Evolutionary conservation across 2,888 invertebrate species (phyloP), one percentile per base, ranked within the genome.

Genomic region (Trichopria drosophilae): DNA sequence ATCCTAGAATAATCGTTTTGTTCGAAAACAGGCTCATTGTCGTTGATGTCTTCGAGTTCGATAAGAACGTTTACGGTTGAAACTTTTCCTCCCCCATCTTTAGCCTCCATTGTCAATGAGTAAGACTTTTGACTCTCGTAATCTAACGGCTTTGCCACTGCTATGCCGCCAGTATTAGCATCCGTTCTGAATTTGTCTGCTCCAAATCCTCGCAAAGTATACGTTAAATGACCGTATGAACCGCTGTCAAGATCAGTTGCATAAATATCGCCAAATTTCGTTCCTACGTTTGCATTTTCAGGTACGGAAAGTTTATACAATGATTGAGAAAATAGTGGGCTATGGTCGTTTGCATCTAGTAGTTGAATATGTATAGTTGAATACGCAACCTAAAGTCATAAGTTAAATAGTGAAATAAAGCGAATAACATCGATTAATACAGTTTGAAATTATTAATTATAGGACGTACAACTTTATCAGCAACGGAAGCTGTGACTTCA

Each of bases 91-190:
- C 92, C 91, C 0, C 90, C 90, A 68, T 93, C 93, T 55, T 81
- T 82, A 0, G 91, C 93, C 55, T 88, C 87, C 43, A 90, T 80
- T 0, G 88, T 89, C 48, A 93, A 73, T 50, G 88, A 88, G 59
- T 88, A 93, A 50, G 86, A 86, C 61, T 86, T 87, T 61, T 90
- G 88, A 9, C 81, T 82, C 69, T 93, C 93, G 66, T 88, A 88
- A 68, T 93, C 90, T 35, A 93, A 73, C 5, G 75, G 64, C 55
- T 81, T 81, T 0, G 80, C 79, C 1, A 90, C 82, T 51, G 79
- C 85, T 6, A 92, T 71, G 5, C 85, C 85, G 0, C 92, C 92
- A 7, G 78, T 80, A 29, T 72, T 76, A 1, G 79, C 76, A 64
- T 90, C 83, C 0, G 89, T 87, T 24, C 77, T 79, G 66, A 92